Conservation (phyloP, 2,797 vertebrate genomes). For the Sebastes hopkinsi region DNA sequence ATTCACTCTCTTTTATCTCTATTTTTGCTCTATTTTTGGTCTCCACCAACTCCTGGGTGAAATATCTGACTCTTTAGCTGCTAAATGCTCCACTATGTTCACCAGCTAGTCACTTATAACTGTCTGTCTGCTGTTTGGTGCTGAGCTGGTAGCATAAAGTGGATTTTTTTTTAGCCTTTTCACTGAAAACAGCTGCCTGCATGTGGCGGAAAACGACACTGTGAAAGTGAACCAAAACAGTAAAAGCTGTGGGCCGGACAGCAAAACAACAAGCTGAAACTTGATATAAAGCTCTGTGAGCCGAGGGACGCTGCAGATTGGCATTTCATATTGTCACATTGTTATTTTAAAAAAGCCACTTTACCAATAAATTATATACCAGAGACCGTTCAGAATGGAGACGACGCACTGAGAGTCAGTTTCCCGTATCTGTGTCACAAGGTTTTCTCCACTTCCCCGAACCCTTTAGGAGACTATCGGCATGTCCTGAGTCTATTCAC, state of each 20-base stretch:
- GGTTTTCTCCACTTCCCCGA: accelerated
- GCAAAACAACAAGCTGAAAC: not conserved
- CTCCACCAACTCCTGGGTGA: not conserved
- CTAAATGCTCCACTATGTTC: not conserved
- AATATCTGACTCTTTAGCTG: not conserved
- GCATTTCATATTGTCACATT: not conserved
- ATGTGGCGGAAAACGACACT: too few relatives aligned
- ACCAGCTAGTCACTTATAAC: not conserved
- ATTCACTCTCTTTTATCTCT: not conserved
- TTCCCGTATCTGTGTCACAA: accelerated
- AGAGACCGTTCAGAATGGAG: too few relatives aligned
- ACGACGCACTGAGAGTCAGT: too few relatives aligned
- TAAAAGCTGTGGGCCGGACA: not conserved
- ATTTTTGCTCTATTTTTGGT: not conserved
- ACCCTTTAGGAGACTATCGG: accelerated
- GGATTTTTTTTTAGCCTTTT: too few relatives aligned
- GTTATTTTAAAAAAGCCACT: too few relatives aligned
- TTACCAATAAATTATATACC: not conserved
- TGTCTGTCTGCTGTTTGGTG: too few relatives aligned
- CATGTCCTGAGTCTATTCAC: too few relatives aligned
- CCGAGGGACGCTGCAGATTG: not conserved
- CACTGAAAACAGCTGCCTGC: too few relatives aligned
- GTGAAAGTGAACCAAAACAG: too few relatives aligned
- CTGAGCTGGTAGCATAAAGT: too few relatives aligned
- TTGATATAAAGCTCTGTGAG: not conserved